Evolutionary conservation across 2,888 invertebrate genomes (phyloP).

Genomic region (Nymphalis polychloros): DNA sequence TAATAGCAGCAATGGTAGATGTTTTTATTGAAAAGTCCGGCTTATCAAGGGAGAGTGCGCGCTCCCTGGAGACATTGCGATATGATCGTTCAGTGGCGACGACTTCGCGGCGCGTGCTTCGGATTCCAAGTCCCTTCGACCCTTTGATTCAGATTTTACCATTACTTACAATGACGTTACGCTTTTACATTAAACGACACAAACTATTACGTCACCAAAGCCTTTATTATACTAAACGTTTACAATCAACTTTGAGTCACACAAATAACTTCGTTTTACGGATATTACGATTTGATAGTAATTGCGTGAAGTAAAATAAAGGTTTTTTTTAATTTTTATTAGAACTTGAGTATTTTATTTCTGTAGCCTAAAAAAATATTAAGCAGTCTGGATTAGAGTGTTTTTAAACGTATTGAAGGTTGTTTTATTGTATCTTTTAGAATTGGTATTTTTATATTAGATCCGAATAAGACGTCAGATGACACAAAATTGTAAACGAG

Average conservation of each 20-base stretch:
- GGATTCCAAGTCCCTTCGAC: constrained; percentile 60
- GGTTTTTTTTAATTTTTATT: constrained; percentile 15
- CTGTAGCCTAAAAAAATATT: too few relatives aligned
- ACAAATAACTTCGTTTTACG: constrained; percentile 65
- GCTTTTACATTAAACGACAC: constrained; percentile 64
- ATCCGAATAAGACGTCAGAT: background rate
- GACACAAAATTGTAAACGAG: background rate
- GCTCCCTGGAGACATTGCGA: constrained; percentile 73
- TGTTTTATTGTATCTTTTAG: background rate
- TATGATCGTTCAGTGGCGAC: constrained; percentile 67
- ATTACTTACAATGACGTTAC: constrained; percentile 77
- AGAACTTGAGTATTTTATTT: background rate
- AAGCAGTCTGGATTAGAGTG: too few relatives aligned
- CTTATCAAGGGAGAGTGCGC: constrained; percentile 50
- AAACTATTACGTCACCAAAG: constrained; percentile 61
- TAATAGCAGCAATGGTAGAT: constrained; percentile 54
- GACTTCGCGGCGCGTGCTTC: constrained; percentile 76
- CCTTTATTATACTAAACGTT: constrained; percentile 74
- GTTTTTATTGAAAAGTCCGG: constrained; percentile 38
- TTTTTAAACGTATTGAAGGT: too few relatives aligned
- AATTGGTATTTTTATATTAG: background rate
- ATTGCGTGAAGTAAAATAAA: constrained; percentile 43
- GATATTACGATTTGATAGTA: constrained; percentile 54
- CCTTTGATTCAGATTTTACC: constrained; percentile 67
- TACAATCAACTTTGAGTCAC: constrained; percentile 65